Evolutionary conservation across 2,888 invertebrate species (phyloP), one percentile per base, ranked within the genome.

Genomic region (Plagiodera versicolora): DNA sequence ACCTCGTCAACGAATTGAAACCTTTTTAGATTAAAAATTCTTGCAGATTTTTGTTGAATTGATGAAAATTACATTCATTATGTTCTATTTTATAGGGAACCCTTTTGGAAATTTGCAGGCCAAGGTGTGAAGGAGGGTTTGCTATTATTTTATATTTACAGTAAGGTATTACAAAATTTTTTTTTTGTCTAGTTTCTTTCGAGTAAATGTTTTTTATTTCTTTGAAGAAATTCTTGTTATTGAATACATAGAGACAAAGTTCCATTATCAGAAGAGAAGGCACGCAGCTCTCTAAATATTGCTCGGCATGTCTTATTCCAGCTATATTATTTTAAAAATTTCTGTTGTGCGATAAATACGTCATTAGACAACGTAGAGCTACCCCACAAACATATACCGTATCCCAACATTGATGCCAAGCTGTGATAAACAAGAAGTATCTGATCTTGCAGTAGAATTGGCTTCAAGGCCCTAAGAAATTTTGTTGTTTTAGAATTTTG

Each of bases 1-100:
- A 39, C n/a, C 39, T 39, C 39, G n/a, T 11, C 47, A 39, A 20
- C 11, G 53, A 39, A 53, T 53, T 48, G 47, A 51, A 32, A 24
- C 39, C 47, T 46, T 46, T 18, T 18, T 18, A 11, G 1, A 19
- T 2, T 19, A 46, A 18, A 8, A 46, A 46, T 18, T 46, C 46
- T n/a, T 18, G 46, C 18, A 46, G 18, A 4, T 46, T 19, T 46
- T 18, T 2, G 2, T 20, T n/a, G 17, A 16, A 46, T 18, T 18
- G 6, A 3, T 46, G 2, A 17, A 19, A 19, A 18, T 18, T 46
- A 46, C 16, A 9, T 45, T 1, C 2, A n/a, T 18, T 19, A 18
- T 46, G 20, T 46, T 46, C 8, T 18, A 46, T 46, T 46, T n/a
- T 18, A 46, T 19, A 46, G 17, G 46, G 20, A 18, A 46, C 10